Base-by-base conservation (phyloP, 92 coral and sea anemone genomes). In the Meandrina meandrites region DNA sequence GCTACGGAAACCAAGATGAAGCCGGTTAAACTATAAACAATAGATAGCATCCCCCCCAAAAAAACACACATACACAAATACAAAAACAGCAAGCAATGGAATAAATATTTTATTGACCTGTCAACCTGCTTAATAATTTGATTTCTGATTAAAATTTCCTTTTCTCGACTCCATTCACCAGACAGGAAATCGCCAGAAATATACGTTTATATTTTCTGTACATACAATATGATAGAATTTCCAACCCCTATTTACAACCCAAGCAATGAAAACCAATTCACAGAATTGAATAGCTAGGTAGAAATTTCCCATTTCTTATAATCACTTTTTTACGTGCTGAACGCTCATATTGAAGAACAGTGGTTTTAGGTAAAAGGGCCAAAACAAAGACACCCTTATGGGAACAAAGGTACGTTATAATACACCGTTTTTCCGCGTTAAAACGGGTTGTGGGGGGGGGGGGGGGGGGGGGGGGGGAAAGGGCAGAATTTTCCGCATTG, bases 171-270 rank as follows among this genome's bases (percentile, higher is more conserved):
- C 68, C 75, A 32, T 27, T 30, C 42, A 70, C 75, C 75, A 15
- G 47, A 40, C 71, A 73, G 78, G 51, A 36, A 73, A 73, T 35
- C 13, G 78, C 30, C 78, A 73, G 50, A 73, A 34, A 73, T 73
- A 73, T 34, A 72, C 36, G 2, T 14, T n/a, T n/a, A n/a, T 14
- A 35, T 36, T 37, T 2, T 73, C 35, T 73, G 48, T 73, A 36
- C 45, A 73, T 19, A 24, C 48, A 24, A 75, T 45, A 45, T 47
- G 58, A 56, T 54, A 32, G 82, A 79, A 57, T 79, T 79, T 79
- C 31, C 76, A 71, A 54, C 68, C 24, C 48, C 19, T 79, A 56
- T 60, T 48, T 78, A 19, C 83, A 57, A 22, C 71, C 71, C 67
- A 24, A 32, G 32, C 3, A 60, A 58, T 34, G 50, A 34, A 58